Percentiles rank a stretch among this genome's conserved stretches.
Conservation (phyloP, 64 coral and sea anemone genomes). For the Dendronephthya gigantea region DNA sequence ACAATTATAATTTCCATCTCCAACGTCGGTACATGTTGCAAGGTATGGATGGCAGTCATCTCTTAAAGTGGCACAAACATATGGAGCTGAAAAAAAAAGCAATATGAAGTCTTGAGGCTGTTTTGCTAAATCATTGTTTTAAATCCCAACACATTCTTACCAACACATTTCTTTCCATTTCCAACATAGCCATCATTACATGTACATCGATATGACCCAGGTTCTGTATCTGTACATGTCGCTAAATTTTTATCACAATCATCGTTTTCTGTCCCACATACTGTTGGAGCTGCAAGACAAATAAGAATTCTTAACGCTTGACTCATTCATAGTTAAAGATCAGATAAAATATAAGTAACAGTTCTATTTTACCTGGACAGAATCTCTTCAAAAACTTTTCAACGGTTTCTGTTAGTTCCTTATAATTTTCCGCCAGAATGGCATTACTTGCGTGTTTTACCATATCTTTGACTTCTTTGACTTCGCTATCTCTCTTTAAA, state of each 20-base stretch:
- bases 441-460: slow-evolving; percentile 13
- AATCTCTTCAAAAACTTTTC: background rate
- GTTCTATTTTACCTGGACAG: slow-evolving; percentile 21
- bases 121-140: background rate
- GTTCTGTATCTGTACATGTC: background rate
- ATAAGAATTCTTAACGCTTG: background rate
- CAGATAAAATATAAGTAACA: too few relatives aligned
- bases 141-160: background rate
- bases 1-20: background rate
- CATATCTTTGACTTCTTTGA: slow-evolving; percentile 21
- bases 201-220: background rate
- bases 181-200: background rate
- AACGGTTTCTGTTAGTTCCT: background rate
- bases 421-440: slow-evolving; percentile 12
- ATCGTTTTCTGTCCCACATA: background rate
- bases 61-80: background rate
- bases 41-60: background rate
- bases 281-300: background rate
- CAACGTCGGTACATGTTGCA: background rate
- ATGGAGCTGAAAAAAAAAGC: background rate
- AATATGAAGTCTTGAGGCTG: background rate
- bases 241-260: background rate
- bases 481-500: background rate
- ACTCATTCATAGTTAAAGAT: too few relatives aligned
- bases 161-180: background rate